phyloP scores from a whole-genome alignment of 64 coral and sea anemone species.

The Acropora yongei region DNA sequence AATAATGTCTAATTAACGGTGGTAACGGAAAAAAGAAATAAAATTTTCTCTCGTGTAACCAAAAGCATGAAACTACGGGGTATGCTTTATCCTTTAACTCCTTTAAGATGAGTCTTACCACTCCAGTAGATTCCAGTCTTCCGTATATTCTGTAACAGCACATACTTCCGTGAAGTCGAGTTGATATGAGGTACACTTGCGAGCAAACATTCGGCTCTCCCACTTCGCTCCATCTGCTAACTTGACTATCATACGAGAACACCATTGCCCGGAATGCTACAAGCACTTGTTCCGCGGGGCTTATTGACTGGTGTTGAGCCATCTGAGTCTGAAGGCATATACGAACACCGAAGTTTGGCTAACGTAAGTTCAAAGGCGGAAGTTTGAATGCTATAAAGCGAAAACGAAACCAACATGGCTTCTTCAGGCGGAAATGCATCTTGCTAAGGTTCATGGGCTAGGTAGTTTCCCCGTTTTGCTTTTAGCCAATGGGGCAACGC shows the following conservation, averaged over 20 bases:
- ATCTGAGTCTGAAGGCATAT: slow-evolving; percentile 23
- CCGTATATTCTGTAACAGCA: not conserved
- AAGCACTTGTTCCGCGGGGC: not conserved
- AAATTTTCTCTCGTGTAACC: too few relatives aligned
- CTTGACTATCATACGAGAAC: not conserved
- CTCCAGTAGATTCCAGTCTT: slow-evolving; percentile 1
- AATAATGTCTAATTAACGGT: too few relatives aligned
- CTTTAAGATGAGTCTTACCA: slow-evolving; percentile 6
- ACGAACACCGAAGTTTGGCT: not conserved
- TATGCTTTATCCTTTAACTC: too few relatives aligned
- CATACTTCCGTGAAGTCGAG: not conserved
- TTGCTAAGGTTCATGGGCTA: not conserved
- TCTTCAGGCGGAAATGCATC: not conserved
- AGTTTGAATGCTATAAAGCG: not conserved
- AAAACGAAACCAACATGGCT: not conserved
- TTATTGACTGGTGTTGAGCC: not conserved
- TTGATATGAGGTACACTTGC: not conserved
- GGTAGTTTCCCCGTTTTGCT: not conserved
- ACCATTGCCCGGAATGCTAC: slow-evolving; percentile 25
- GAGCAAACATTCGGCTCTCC: slow-evolving; percentile 7
- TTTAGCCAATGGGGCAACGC: not conserved
- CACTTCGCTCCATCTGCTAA: not conserved
- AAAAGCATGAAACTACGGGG: too few relatives aligned
- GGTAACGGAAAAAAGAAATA: too few relatives aligned
- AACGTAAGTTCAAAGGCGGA: not conserved